A percentile compares a stretch with the other conserved stretches of the same genome.
Evolutionary conservation across 1,140 invertebrate genomes (phyloP).

Genomic region (Drosophila kurseongensis): DNA sequence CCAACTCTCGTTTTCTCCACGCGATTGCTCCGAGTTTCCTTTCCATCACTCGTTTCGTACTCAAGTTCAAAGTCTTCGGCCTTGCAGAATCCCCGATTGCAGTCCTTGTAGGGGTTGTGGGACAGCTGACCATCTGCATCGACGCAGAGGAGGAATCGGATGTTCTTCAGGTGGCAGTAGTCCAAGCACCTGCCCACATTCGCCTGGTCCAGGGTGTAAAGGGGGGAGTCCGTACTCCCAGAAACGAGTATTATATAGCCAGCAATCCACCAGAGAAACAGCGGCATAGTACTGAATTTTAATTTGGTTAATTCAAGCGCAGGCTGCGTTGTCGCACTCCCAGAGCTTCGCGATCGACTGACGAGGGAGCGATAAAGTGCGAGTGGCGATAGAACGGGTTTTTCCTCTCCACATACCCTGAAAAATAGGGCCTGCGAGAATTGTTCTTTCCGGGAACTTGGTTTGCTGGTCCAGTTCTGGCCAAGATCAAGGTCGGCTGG

Average conservation of each 20-base stretch:
- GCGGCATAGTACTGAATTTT: slow-evolving; percentile 15
- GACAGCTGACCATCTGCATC: slow-evolving; percentile 7
- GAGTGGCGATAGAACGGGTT: slow-evolving; percentile 25
- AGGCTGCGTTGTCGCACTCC: slow-evolving; percentile 26
- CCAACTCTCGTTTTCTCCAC: slow-evolving; percentile 44
- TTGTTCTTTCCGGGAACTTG: neutral
- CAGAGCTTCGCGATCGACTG: slow-evolving; percentile 49
- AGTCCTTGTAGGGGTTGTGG: slow-evolving; percentile 10
- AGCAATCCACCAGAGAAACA: slow-evolving; percentile 16
- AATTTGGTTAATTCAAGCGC: slow-evolving; percentile 10
- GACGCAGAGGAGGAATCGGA: slow-evolving; percentile 31
- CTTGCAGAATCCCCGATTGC: slow-evolving; percentile 28
- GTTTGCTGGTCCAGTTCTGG: neutral
- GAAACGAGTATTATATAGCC: slow-evolving; percentile 16
- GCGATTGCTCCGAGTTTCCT: slow-evolving; percentile 25
- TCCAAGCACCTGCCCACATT: slow-evolving; percentile 22
- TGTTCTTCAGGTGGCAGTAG: slow-evolving; percentile 36
- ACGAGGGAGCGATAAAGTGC: slow-evolving; percentile 2
- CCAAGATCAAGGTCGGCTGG: slow-evolving; percentile 16
- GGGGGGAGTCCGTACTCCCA: neutral
- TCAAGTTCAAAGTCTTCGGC: slow-evolving; percentile 38
- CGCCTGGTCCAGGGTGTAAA: neutral
- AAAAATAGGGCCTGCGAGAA: slow-evolving; percentile 32
- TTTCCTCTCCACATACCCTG: slow-evolving; percentile 19
- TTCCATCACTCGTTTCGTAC: slow-evolving; percentile 12